A percentile compares a stretch with the other conserved stretches of the same genome.
phyloP scores from a whole-genome alignment of 2,113 vertebrate species.

The Nycticebus coucang region DNA sequence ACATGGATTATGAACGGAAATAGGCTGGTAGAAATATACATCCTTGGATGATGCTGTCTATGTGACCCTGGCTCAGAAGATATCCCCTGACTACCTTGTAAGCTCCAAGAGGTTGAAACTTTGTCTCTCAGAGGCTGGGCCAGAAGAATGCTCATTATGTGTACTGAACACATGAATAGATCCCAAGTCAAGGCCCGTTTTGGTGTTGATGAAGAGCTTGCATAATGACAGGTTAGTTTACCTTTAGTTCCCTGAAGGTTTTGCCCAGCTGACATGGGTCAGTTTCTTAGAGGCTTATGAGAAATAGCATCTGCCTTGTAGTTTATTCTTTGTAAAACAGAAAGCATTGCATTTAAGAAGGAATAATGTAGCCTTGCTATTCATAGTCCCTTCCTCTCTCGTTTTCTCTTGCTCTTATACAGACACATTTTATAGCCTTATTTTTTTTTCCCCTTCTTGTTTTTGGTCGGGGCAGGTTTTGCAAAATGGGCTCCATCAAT shows the following conservation, averaged over 20 bases:
- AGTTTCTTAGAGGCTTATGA: not conserved
- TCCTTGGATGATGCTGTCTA: not conserved
- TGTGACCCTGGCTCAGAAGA: not conserved
- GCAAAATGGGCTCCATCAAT: slow-evolving; percentile 53
- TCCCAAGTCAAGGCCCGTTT: not conserved
- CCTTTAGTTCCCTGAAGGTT: not conserved
- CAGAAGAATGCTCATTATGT: not conserved
- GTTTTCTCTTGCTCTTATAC: slow-evolving; percentile 17
- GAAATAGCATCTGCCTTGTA: not conserved
- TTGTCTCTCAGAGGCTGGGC: not conserved
- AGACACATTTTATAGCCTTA: not conserved
- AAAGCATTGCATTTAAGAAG: not conserved
- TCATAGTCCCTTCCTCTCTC: not conserved
- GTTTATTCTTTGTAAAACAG: not conserved
- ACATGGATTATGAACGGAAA: not conserved
- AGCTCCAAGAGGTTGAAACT: not conserved
- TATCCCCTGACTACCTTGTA: not conserved
- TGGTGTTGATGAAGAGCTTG: not conserved
- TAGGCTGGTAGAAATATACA: not conserved
- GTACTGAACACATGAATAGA: not conserved
- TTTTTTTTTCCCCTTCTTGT: not conserved
- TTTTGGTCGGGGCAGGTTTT: slow-evolving; percentile 26
- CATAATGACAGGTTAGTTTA: not conserved
- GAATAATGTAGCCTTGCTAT: not conserved
- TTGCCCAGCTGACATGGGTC: not conserved